Evolutionary conservation across 2,797 vertebrate species (phyloP).

Genomic region (Octomys mimax): DNA sequence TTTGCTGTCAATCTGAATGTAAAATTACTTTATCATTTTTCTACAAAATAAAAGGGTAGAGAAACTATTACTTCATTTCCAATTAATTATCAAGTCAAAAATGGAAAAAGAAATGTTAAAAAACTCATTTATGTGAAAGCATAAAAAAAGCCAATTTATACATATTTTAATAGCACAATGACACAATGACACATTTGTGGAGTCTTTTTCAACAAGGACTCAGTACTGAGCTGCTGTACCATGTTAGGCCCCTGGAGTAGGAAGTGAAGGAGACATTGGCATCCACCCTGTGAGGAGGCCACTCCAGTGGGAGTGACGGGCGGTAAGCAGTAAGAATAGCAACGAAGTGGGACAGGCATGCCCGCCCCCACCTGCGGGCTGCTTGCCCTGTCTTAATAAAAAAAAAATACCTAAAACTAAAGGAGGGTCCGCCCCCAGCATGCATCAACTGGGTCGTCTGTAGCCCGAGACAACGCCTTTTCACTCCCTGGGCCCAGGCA

Average conservation of each 20-base stretch:
- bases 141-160: constrained; percentile 5
- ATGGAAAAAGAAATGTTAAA: constrained; percentile 40
- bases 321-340: neutral
- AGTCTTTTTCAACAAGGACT: neutral
- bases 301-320: neutral
- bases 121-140: neutral
- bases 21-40: constrained; percentile 70
- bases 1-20: constrained; percentile 67
- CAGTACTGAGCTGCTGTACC: neutral
- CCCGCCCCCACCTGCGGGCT: neutral
- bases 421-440: too few species aligned
- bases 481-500: neutral
- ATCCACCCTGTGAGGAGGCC: neutral
- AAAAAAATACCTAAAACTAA: neutral
- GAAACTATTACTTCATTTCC: constrained; percentile 60
- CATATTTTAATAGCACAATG: constrained; percentile 51
- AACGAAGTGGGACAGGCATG: neutral
- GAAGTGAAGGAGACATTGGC: neutral
- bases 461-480: neutral
- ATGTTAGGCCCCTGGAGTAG: neutral
- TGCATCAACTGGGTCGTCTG: neutral
- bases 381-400: neutral
- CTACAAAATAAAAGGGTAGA: constrained; percentile 58
- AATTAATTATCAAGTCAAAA: constrained; percentile 53
- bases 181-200: neutral